Evolutionary conservation across 2,113 vertebrate genomes (phyloP), one percentile per base, ranked within the genome.

Genomic region (Microtus richardsoni): DNA sequence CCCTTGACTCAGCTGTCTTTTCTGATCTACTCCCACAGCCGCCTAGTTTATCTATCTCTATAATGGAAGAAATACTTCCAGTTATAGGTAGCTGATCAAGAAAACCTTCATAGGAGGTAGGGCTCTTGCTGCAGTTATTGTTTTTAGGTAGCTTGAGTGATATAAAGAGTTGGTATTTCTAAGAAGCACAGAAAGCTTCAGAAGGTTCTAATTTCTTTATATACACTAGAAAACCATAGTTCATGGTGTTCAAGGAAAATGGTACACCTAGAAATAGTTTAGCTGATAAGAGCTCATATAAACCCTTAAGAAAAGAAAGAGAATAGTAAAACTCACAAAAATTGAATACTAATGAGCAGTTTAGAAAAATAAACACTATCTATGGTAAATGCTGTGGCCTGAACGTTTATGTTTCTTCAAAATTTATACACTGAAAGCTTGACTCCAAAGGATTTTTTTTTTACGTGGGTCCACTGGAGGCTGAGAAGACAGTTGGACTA

Each of bases 251-350:
- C 47, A 95, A 79, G 58, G 13, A 62, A 93, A 74, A 89, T 68
- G 3, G 78, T 10, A 90, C 14, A 73, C 21, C 19, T 54, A 66
- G 58, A 84, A 41, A 62, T 24, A 64, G 9, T 64, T 91, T 71
- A 85, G 33, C 13, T 79, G 54, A 85, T 75, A 85, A 91, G 62
- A 88, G 33, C 22, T 92, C 26, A 80, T 3, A 58, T 33, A 70
- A 84, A 71, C 54, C 54, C 91, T n/a, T 36, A 71, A 91, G 19
- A 92, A 75, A 90, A 13, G 26, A 62, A 33, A 94, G 11, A 44
- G 73, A 84, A 83, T 24, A 41, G 54, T 60, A 82, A 93, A 91
- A 92, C 28, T 83, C 49, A 86, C 26, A 44, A 78, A 87, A 78
- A 77, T 47, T 17, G 2, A 33, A 0, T 33, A 64, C 54, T 41